Base-by-base conservation (phyloP, 1,140 invertebrate genomes). In the Hestina assimilis region DNA sequence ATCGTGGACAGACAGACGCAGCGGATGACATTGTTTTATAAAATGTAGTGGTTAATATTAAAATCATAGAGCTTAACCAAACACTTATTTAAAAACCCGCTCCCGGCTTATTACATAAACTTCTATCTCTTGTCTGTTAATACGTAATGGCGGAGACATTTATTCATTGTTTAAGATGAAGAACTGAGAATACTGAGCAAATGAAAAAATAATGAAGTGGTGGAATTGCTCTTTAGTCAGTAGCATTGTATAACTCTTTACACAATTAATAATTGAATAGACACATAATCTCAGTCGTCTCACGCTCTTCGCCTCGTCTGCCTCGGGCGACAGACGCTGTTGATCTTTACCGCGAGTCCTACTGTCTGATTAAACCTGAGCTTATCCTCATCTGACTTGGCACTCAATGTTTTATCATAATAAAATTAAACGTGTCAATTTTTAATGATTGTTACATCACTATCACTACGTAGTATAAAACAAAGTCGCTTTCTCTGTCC, bases 231-330 rank as follows among this genome's bases (percentile, higher is more conserved):
- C 67, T 48, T 21, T n/a, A 48, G 33, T 19, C 19, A 29, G 68
- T 68, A 17, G 47, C 28, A 57, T 41, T 62, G 66, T 63, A 51
- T 55, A 86, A 83, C 83, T 86, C 83, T 83, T 86, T 83, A 72
- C 69, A 76, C 73, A 81, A 68, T 86, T 73, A 84, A 86, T 79
- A 75, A 84, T 84, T 83, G 79, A 82, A 69, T 47, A 69, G 72
- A 72, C 67, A 66, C 63, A 67, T 80, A 80, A 82, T 77, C 76
- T 80, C 67, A 76, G 64, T 69, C 62, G 61, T 40, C 29, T 19
- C 35, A 17, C 43, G 58, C 35, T n/a, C 52, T 48, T 21, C 33
- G 19, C 24, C 51, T 23, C 42, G 33, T 17, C 38, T 48, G 56
- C 57, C 40, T 15, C 46, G 45, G 56, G 60, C 60, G 31, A 26